phyloP scores from a whole-genome alignment of 2,888 invertebrate species.

The Strigamia transsilvanica region DNA sequence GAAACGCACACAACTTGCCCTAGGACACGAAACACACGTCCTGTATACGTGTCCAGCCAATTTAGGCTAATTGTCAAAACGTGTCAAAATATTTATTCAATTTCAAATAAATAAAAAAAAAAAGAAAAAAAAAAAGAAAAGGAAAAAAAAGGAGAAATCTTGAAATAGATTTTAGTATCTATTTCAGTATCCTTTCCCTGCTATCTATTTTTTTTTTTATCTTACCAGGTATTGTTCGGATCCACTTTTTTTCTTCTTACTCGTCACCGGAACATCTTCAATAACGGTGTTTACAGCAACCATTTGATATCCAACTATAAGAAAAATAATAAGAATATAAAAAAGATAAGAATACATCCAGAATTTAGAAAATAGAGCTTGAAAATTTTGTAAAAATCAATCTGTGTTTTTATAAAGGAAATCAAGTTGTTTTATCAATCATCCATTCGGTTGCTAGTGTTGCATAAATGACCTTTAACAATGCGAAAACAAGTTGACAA shows the following conservation, averaged over 20 bases:
- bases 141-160: not conserved
- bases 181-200: not conserved
- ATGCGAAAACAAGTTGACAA: not conserved
- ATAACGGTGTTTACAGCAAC: slow-evolving; percentile 33
- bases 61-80: slow-evolving; percentile 18
- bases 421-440: too few species aligned
- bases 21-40: slow-evolving; percentile 38
- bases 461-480: not conserved
- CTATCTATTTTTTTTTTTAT: slow-evolving; percentile 12
- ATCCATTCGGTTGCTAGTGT: too few species aligned
- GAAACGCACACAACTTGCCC: slow-evolving; percentile 11
- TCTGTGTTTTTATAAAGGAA: too few species aligned
- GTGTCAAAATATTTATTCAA: not conserved
- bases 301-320: slow-evolving; percentile 37
- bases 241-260: slow-evolving; percentile 10
- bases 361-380: not conserved
- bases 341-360: not conserved
- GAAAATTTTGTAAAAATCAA: not conserved
- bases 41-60: slow-evolving; percentile 1
- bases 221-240: slow-evolving; percentile 26
- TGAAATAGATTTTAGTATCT: slow-evolving; percentile 8
- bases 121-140: not conserved
- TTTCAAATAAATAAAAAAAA: too few species aligned
- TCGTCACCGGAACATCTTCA: slow-evolving; percentile 35
- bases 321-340: not conserved